phyloP scores from a whole-genome alignment of 1,140 invertebrate species.

The Marisa cornuarietis region DNA sequence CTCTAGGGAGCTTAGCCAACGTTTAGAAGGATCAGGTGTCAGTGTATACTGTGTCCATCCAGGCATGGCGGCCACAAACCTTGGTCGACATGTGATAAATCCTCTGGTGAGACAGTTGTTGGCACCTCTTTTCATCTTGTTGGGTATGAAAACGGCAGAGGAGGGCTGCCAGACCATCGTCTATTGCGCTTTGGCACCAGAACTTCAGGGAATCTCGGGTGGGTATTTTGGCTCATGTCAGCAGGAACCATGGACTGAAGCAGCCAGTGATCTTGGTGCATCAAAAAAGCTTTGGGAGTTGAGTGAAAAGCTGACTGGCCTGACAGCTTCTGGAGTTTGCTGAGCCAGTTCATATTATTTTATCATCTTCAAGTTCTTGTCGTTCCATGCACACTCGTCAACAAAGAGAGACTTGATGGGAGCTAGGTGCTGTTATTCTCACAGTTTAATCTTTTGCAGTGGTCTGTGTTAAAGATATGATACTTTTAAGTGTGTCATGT shows the following conservation, averaged over 20 bases:
- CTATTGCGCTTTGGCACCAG: slow-evolving; percentile 79
- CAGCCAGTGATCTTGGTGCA: slow-evolving; percentile 62
- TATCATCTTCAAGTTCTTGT: background rate
- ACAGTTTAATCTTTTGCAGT: background rate
- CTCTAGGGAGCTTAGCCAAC: slow-evolving; percentile 62
- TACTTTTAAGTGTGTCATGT: background rate
- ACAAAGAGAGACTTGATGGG: no score
- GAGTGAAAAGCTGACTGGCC: slow-evolving; percentile 68
- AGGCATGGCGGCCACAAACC: slow-evolving; percentile 62
- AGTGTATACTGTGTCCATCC: slow-evolving; percentile 59
- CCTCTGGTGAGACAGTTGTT: slow-evolving; percentile 74
- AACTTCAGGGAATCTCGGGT: slow-evolving; percentile 73
- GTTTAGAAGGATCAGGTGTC: slow-evolving; percentile 63
- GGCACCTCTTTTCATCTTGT: slow-evolving; percentile 33
- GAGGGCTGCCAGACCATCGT: slow-evolving; percentile 83
- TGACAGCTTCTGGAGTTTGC: background rate
- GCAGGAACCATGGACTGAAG: slow-evolving; percentile 72
- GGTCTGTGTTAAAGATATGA: background rate
- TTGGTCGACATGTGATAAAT: slow-evolving; percentile 75
- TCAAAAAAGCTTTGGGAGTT: slow-evolving; percentile 77
- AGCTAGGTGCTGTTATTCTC: background rate
- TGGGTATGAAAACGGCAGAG: slow-evolving; percentile 52
- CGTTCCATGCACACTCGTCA: background rate
- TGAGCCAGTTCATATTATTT: background rate
- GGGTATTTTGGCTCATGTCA: slow-evolving; percentile 76